A percentile compares a stretch with the other conserved stretches of the same genome.
Evolutionary conservation across 2,797 vertebrate genomes (phyloP).

Genomic region (Pterois miles): DNA sequence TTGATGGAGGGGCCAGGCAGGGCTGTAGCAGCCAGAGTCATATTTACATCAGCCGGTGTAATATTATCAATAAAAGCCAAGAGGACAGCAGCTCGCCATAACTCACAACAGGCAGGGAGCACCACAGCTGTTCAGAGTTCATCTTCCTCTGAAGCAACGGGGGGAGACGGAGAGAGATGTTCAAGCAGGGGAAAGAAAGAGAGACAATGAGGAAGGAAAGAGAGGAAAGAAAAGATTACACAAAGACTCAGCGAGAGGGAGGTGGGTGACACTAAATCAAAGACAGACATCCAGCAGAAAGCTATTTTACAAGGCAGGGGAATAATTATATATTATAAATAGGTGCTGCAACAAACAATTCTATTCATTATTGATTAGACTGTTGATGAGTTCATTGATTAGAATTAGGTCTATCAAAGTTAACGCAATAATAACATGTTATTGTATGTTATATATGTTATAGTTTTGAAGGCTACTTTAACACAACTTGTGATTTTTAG

Average conservation of each 20-base stretch:
- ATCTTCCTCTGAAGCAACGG: conserved; percentile 55
- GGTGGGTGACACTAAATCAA: background rate
- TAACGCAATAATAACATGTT: background rate
- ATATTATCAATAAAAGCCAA: conserved; percentile 84
- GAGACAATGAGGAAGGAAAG: background rate
- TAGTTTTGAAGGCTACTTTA: too few relatives aligned
- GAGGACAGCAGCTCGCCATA: conserved; percentile 69
- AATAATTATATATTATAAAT: background rate
- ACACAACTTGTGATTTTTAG: too few relatives aligned
- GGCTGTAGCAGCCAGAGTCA: conserved; percentile 56
- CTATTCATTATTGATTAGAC: background rate
- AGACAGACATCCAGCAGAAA: background rate
- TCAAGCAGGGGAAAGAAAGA: conserved; percentile 20
- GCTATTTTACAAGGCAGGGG: background rate
- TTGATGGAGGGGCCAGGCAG: conserved; percentile 47
- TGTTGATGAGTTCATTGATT: background rate
- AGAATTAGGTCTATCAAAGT: too few relatives aligned
- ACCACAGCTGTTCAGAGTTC: conserved; percentile 76
- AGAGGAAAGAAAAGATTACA: background rate
- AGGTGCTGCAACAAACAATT: background rate
- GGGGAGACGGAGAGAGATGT: conserved; percentile 42
- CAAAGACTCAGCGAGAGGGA: background rate
- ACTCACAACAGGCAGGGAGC: conserved; percentile 72
- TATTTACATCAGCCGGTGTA: conserved; percentile 80
- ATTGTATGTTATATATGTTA: too few relatives aligned